Conservation (phyloP, 2,113 vertebrate genomes). For the Lepus timidus region DNA sequence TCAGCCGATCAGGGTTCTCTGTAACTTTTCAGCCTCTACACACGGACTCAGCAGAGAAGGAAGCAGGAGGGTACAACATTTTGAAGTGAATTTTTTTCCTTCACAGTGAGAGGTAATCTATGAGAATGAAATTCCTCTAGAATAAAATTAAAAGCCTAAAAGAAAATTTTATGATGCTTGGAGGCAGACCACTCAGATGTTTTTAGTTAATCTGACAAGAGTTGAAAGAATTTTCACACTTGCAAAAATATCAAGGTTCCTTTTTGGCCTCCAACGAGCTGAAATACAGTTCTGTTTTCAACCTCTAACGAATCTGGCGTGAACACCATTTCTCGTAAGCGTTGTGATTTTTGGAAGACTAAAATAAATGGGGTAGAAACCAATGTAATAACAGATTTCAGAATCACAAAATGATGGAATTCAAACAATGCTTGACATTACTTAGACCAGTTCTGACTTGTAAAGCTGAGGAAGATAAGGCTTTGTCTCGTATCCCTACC, state of each 20-base stretch:
- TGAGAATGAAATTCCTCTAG: conserved; percentile 23
- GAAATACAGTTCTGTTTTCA: conserved; percentile 66
- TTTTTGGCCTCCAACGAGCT: conserved; percentile 55
- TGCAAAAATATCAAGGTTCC: conserved; percentile 68
- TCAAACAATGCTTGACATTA: not conserved
- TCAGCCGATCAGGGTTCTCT: not conserved
- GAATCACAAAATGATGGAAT: conserved; percentile 16
- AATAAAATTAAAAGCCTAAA: conserved; percentile 30
- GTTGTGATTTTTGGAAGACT: conserved; percentile 44
- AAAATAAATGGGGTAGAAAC: conserved; percentile 12
- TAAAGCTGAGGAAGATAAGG: not conserved
- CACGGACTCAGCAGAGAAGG: no score
- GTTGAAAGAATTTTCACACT: conserved; percentile 68
- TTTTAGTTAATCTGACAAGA: conserved; percentile 70
- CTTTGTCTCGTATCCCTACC: not conserved
- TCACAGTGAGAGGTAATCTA: not conserved
- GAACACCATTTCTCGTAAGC: not conserved
- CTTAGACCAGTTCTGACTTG: not conserved
- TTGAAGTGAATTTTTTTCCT: no score
- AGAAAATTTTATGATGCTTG: conserved; percentile 50
- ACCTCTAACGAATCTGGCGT: conserved; percentile 65
- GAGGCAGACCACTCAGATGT: conserved; percentile 59
- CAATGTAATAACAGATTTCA: conserved; percentile 60
- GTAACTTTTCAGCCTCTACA: not conserved
- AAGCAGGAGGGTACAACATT: no score